Evolutionary conservation across 2,797 vertebrate species (phyloP), one percentile per base, ranked within the genome.

Genomic region (Enteromius mattozi): DNA sequence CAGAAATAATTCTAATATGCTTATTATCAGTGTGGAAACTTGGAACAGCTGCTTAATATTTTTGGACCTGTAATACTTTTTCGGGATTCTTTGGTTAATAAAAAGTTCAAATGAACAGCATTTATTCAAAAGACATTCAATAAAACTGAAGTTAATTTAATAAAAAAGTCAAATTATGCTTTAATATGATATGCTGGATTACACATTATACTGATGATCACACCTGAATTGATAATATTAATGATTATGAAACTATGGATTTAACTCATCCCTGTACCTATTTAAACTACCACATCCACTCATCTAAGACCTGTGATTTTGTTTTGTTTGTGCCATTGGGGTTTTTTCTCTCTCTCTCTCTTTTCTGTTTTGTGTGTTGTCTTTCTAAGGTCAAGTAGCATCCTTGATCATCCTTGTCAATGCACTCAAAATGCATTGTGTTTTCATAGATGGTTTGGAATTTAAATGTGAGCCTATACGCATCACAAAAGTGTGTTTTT

Each of bases 401-500:
- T 61, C n/a, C 21, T 61, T 27, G 27, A 27, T 27, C 27, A 27
- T 27, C 27, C 27, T 27, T 27, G 27, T 27, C 27, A 27, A 27
- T 27, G 27, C 27, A 27, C 27, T 27, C 19, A n/a, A 27, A 45
- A 45, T 14, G n/a, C 13, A 17, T 8, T 45, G n/a, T 16, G 13
- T 47, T 71, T 47, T 47, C 21, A 42, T n/a, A 14, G 68, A 37
- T 70, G 21, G 24, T 72, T 72, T 45, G 7, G 7, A 10, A 35
- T 68, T 80, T 80, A 80, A 63, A 63, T 78, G 37, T 47, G 7
- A 19, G 14, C 63, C 33, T 14, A 45, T 72, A 47, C 30, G 24
- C 24, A 72, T 47, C 14, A 3, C 42, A 30, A 49, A 49, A 17
- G 12, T 16, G 56, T 65, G 24, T 68, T 49, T 61, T 47, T 47